Evolutionary conservation across 2,888 invertebrate species (phyloP).

Genomic region (Hermaeophaga mercurialis): DNA sequence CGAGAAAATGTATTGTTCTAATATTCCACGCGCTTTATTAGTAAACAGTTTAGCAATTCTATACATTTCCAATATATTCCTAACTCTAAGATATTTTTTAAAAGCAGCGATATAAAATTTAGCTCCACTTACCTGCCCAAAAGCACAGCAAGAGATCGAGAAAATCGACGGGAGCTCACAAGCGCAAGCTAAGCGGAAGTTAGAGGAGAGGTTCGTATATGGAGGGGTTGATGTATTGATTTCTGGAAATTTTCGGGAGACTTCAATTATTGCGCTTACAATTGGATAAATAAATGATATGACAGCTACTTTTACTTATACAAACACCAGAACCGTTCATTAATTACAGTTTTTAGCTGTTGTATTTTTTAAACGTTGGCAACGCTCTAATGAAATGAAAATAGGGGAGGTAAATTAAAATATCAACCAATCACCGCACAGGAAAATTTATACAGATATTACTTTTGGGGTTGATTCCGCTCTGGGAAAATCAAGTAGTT

Average conservation of each 20-base stretch:
- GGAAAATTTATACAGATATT: slow-evolving; percentile 38
- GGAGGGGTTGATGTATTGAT: slow-evolving; percentile 51
- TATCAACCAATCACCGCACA: slow-evolving; percentile 43
- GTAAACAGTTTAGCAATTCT: not conserved
- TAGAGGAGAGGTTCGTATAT: slow-evolving; percentile 44
- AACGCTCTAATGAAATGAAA: slow-evolving; percentile 19
- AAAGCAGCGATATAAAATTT: slow-evolving; percentile 24
- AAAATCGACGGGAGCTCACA: slow-evolving; percentile 49
- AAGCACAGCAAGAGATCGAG: slow-evolving; percentile 50
- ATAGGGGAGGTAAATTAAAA: slow-evolving; percentile 47
- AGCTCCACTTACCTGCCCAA: slow-evolving; percentile 44
- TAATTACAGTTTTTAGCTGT: not conserved
- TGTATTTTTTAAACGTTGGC: not conserved
- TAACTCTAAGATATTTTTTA: not conserved
- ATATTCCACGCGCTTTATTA: not conserved
- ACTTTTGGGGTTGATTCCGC: slow-evolving; percentile 35
- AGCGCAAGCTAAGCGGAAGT: slow-evolving; percentile 51
- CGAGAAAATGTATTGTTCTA: not conserved
- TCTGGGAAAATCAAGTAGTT: slow-evolving; percentile 41
- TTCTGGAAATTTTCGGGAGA: slow-evolving; percentile 29
- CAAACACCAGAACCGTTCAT: not conserved
- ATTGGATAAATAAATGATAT: not conserved
- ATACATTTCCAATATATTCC: not conserved
- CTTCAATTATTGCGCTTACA: not conserved
- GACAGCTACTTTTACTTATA: not conserved